Evolutionary conservation across 2,113 vertebrate genomes (phyloP).

Genomic region (Onychostruthus taczanowskii): DNA sequence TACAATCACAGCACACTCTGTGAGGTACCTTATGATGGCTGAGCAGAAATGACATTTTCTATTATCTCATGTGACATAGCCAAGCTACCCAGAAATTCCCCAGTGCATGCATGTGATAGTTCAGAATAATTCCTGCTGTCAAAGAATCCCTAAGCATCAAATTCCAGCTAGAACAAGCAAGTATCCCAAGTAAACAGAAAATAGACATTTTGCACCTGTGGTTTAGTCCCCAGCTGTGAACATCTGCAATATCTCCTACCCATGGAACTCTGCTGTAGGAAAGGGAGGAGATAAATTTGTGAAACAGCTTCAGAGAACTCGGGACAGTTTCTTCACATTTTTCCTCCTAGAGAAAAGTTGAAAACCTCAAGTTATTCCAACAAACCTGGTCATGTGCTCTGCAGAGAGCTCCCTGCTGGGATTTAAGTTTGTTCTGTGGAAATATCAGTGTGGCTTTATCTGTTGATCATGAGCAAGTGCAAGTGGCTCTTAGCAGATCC

Average conservation of each 20-base stretch:
- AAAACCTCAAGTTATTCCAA: background rate
- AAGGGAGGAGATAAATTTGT: background rate
- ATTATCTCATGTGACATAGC: background rate
- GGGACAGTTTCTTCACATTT: background rate
- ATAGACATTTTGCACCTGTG: background rate
- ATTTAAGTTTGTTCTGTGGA: background rate
- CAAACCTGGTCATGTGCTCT: background rate
- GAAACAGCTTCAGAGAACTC: background rate
- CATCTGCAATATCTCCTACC: background rate
- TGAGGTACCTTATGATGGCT: background rate
- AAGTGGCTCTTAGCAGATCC: background rate
- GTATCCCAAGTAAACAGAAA: background rate
- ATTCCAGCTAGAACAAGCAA: background rate
- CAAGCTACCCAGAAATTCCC: constrained; percentile 4
- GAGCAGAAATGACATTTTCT: constrained; percentile 18
- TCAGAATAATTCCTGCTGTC: background rate
- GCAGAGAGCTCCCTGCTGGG: background rate
- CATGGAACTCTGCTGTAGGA: background rate
- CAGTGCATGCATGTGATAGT: background rate
- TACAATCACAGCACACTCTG: background rate
- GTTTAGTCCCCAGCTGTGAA: background rate
- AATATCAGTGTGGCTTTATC: background rate
- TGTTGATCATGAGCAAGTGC: background rate
- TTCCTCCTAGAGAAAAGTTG: background rate
- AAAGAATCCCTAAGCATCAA: background rate